Percentiles rank a stretch among this genome's conserved stretches.
Conservation (phyloP, 2,888 invertebrate genomes). For the Horisme vitalbata region DNA sequence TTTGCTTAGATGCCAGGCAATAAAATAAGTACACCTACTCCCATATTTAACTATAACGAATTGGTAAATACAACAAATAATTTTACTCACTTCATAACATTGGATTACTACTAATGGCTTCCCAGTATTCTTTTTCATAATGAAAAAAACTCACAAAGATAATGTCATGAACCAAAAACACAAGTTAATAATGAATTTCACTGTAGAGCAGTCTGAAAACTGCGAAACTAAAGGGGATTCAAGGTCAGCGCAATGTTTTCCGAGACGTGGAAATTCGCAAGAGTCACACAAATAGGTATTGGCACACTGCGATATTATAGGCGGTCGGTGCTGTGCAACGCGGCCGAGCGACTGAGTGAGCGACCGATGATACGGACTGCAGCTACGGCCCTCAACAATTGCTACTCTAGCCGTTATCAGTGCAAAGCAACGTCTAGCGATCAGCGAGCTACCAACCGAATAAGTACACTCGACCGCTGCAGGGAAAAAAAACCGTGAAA, state of each 20-base stretch:
- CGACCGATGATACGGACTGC: constrained; percentile 10
- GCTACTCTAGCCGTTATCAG: constrained; percentile 61
- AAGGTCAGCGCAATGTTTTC: constrained; percentile 69
- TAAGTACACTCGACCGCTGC: constrained; percentile 14
- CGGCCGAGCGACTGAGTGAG: constrained; percentile 44
- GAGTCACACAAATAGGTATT: constrained; percentile 31
- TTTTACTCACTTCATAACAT: constrained; percentile 84
- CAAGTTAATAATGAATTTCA: constrained; percentile 24
- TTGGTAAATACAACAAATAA: background rate
- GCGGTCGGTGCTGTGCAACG: constrained; percentile 45
- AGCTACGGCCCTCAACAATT: constrained; percentile 19
- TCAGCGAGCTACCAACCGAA: constrained; percentile 40
- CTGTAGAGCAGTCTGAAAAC: constrained; percentile 42
- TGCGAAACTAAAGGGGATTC: constrained; percentile 52
- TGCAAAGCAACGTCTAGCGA: constrained; percentile 62
- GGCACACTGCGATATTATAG: constrained; percentile 17
- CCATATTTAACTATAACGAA: no score
- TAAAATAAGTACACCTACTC: no score
- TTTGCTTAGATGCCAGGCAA: constrained; percentile 1
- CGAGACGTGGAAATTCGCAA: constrained; percentile 58
- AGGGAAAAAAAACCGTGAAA: constrained; percentile 16
- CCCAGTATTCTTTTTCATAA: constrained; percentile 63
- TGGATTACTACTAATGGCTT: constrained; percentile 83
- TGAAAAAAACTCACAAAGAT: constrained; percentile 25
- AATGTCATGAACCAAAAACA: constrained; percentile 7